These are phyloP conservation scores for Tanaodytes sp. DNA, from an alignment of 2,888 invertebrate genomes.

Conservation along the genomic window DNA sequence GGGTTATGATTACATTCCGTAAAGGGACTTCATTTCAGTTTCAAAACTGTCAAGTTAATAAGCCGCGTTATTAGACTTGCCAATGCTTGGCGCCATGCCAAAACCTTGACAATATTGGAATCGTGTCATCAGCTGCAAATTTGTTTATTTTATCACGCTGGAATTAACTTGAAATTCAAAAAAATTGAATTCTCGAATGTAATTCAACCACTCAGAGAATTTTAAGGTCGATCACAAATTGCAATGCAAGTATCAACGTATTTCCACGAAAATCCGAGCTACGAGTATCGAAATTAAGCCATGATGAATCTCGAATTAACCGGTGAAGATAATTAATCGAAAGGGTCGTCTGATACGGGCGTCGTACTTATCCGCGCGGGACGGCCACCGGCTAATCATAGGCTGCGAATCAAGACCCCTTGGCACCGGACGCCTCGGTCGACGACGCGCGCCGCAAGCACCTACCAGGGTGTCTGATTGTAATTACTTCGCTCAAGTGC, in stretches of 20 bases:
- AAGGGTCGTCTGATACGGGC: conserved; percentile 64
- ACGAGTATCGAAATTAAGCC: conserved; percentile 46
- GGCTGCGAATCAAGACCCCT: conserved; percentile 67
- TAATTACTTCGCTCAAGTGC: conserved; percentile 73
- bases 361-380: conserved; percentile 49
- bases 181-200: too few species aligned
- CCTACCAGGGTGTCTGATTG: conserved; percentile 71
- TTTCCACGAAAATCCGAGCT: conserved; percentile 24
- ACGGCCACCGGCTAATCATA: conserved; percentile 70
- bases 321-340: conserved; percentile 68
- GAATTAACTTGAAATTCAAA: too few species aligned
- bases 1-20: conserved; percentile 13
- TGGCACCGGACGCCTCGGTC: conserved; percentile 65
- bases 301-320: conserved; percentile 56
- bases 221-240: too few species aligned
- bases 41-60: conserved; percentile 8
- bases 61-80: too few species aligned
- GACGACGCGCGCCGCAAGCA: conserved; percentile 50
- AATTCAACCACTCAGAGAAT: too few species aligned
- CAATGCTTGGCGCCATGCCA: too few species aligned
- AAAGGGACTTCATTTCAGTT: conserved; percentile 6
- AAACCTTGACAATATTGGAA: too few species aligned
- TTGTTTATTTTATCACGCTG: too few species aligned
- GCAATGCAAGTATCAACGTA: conserved; percentile 9
- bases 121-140: too few species aligned